Evolutionary conservation across 2,113 vertebrate genomes (phyloP).

Genomic region (Zosterops borbonicus): DNA sequence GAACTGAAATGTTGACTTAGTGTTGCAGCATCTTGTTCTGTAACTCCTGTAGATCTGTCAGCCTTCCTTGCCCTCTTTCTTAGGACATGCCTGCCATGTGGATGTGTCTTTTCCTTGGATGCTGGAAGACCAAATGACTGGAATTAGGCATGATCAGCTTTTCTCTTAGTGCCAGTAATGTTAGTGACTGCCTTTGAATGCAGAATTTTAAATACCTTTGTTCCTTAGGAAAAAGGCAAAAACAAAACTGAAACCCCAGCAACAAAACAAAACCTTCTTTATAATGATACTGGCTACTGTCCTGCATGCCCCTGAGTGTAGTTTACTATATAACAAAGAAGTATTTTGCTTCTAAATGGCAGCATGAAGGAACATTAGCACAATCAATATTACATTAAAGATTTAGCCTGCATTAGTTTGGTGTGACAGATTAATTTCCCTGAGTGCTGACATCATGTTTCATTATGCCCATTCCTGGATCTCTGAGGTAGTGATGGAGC

Average conservation of each 20-base stretch:
- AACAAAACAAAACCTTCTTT: not conserved
- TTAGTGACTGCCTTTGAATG: not conserved
- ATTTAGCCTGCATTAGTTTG: constrained; percentile 66
- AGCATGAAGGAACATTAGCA: constrained; percentile 55
- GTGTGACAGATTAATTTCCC: constrained; percentile 51
- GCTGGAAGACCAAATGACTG: not conserved
- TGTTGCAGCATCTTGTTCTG: not conserved
- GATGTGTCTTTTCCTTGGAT: not conserved
- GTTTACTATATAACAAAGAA: not conserved
- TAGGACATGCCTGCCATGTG: not conserved
- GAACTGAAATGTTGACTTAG: not conserved
- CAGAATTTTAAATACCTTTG: not conserved
- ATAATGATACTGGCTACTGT: not conserved
- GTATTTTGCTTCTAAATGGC: constrained; percentile 39
- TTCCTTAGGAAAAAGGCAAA: not conserved
- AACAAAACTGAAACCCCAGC: accelerated
- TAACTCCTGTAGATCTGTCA: not conserved
- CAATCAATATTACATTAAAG: constrained; percentile 72
- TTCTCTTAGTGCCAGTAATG: not conserved
- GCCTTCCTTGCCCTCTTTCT: not conserved
- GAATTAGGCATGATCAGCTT: not conserved
- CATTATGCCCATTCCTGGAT: not conserved
- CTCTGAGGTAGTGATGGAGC: not conserved
- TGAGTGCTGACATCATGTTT: constrained; percentile 52
- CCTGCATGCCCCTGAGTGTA: not conserved